These are phyloP conservation scores for Agraylea sexmaculata DNA, from an alignment of 1,140 invertebrate species.

Conservation along the genomic window DNA sequence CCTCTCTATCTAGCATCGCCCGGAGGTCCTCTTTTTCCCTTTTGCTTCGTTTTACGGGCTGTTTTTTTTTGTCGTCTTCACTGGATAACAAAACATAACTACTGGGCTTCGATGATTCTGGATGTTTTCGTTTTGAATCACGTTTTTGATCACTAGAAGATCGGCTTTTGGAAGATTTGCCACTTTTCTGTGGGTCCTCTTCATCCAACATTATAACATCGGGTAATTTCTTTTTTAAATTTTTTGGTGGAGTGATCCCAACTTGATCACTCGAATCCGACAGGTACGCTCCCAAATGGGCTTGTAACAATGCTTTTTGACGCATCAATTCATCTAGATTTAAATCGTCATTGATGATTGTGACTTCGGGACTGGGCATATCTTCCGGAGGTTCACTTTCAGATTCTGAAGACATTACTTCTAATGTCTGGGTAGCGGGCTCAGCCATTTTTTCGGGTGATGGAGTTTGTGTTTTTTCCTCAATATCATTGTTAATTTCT, in stretches of 20 bases:
- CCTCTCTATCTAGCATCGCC: slow-evolving; percentile 32
- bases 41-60: slow-evolving; percentile 10
- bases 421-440: slow-evolving; percentile 30
- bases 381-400: slow-evolving; percentile 57
- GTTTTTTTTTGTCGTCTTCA: slow-evolving; percentile 16
- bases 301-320: slow-evolving; percentile 65
- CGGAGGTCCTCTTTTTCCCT: slow-evolving; percentile 31
- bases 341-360: slow-evolving; percentile 71
- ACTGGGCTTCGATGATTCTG: slow-evolving; percentile 6
- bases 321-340: slow-evolving; percentile 81
- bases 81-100: slow-evolving; percentile 4
- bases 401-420: slow-evolving; percentile 57
- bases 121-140: slow-evolving; percentile 15
- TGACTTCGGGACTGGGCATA: slow-evolving; percentile 62
- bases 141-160: slow-evolving; percentile 25
- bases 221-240: slow-evolving; percentile 27
- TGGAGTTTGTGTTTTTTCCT: slow-evolving; percentile 30
- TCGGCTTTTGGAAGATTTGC: slow-evolving; percentile 11
- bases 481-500: slow-evolving; percentile 25
- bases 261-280: slow-evolving; percentile 36
- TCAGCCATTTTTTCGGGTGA: slow-evolving; percentile 22
- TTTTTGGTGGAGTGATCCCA: slow-evolving; percentile 23
- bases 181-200: slow-evolving; percentile 15
- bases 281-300: slow-evolving; percentile 45
- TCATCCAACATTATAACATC: slow-evolving; percentile 37